These are phyloP conservation scores for Prinia subflava DNA, from an alignment of 2,113 vertebrate species.

Conservation along the genomic window DNA sequence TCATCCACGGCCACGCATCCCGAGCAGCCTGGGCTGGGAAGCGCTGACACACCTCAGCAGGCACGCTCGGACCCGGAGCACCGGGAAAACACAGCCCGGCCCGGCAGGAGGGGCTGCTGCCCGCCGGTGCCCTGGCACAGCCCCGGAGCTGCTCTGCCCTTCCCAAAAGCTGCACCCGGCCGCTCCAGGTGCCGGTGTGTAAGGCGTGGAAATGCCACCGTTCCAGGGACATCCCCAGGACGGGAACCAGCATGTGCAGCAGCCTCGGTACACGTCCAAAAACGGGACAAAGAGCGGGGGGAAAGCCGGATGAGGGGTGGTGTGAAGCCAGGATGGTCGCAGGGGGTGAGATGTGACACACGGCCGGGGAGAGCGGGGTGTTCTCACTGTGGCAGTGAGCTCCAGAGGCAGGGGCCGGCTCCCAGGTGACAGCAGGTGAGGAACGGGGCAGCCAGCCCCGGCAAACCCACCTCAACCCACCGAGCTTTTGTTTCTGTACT, in stretches of 20 bases:
- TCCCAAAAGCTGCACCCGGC: neutral
- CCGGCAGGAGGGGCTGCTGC: too few relatives aligned
- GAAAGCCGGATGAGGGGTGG: rapidly evolving
- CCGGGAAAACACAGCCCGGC: neutral
- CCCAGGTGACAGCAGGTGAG: neutral
- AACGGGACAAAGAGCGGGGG: neutral
- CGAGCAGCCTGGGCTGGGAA: rapidly evolving
- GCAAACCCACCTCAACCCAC: neutral
- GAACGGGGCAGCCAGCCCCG: neutral
- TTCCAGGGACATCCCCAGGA: neutral
- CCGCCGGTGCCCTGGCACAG: too few relatives aligned
- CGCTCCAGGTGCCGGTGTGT: rapidly evolving
- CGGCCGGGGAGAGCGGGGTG: neutral
- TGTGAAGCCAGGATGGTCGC: rapidly evolving
- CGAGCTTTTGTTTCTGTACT: neutral
- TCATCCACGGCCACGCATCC: neutral
- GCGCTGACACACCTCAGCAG: rapidly evolving
- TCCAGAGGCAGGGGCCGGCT: neutral
- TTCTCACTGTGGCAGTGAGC: rapidly evolving
- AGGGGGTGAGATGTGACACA: rapidly evolving
- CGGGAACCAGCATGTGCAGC: neutral
- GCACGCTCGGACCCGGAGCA: rapidly evolving
- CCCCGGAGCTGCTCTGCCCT: rapidly evolving
- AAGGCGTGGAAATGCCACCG: neutral
- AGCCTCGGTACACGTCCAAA: neutral